phyloP scores from a whole-genome alignment of 1,140 invertebrate genomes.

The Drosophila parvula region DNA sequence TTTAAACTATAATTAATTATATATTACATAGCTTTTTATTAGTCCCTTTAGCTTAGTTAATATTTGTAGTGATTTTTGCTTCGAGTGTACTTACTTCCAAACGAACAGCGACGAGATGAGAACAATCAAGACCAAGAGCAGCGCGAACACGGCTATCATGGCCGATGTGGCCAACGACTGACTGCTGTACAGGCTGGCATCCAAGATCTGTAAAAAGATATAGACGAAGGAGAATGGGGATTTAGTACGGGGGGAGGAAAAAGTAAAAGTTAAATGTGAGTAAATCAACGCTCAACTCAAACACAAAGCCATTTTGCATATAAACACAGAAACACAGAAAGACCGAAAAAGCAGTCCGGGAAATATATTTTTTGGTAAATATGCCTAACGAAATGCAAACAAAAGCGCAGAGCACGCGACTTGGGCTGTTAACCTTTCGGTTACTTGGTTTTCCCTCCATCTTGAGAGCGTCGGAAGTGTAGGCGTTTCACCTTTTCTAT shows the following conservation, averaged over 20 bases:
- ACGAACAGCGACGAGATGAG: conserved; percentile 90
- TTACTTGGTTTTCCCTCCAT: conserved; percentile 34
- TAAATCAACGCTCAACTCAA: conserved; percentile 70
- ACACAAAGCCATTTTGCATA: conserved; percentile 79
- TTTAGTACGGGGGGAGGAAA: conserved; percentile 38
- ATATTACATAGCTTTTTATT: no score
- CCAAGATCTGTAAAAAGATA: conserved; percentile 89
- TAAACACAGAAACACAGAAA: conserved; percentile 48
- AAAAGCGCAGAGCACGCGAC: conserved; percentile 68
- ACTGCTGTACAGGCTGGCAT: conserved; percentile 91
- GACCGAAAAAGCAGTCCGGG: conserved; percentile 11
- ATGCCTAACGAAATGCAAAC: conserved; percentile 82
- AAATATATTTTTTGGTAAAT: conserved; percentile 66
- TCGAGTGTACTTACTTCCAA: conserved; percentile 89
- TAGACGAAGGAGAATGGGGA: conserved; percentile 59
- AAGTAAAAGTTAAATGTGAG: conserved; percentile 65
- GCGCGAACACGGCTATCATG: conserved; percentile 90
- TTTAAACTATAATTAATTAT: no score
- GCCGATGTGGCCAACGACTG: conserved; percentile 91
- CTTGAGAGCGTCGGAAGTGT: conserved; percentile 1
- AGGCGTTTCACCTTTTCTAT: conserved; percentile 48
- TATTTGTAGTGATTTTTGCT: neutral
- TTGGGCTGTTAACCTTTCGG: conserved; percentile 72
- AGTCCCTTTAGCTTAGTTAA: no score
- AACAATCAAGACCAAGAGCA: conserved; percentile 89